Evolutionary conservation across 2,888 invertebrate genomes (phyloP), one percentile per base, ranked within the genome.

Genomic region (Bursaphelenchus okinawaensis): DNA sequence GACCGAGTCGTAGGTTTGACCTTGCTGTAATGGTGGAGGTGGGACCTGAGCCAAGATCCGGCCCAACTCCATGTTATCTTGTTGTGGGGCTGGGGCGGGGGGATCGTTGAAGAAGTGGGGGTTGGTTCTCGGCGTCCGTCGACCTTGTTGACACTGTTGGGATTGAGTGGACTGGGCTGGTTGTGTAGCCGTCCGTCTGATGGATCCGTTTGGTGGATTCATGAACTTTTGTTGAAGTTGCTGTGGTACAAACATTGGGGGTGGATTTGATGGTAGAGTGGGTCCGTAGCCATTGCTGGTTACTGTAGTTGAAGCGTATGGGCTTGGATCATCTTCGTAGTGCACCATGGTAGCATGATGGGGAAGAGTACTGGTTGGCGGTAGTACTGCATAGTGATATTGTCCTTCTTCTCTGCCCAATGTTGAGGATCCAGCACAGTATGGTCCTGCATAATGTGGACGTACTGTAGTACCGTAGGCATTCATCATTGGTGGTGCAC

Each of bases 301-400:
- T 27, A 82, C 61, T 7, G 82, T 82, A 7, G 82, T 81, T 0
- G 81, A 80, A 6, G 82, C 82, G 55, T 82, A 82, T 20, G 82
- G 82, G 20, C 75, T 78, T 9, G 82, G 82, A 52, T 80, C 79
- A 57, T 79, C 77, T 57, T 75, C 73, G 65, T 73, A 74, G 6
- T 31, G 22, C 57, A 56, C n/a, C 60, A 59, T 40, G 12, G 52
- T 23, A 40, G 19, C 24, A 16, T 31, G 51, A 16, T 23, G 50
- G 1, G 60, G 60, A 4, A 51, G 28, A 6, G 50, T 59, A 16
- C 26, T 23, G 54, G 26, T 23, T 1, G 72, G 76, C 8, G 76
- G 71, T 23, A 79, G 52, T 50, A 75, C 74, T 9, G 78, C 77
- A 61, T 80, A 80, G 52, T 77, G 76, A 50, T 77, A 76, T 23